A percentile compares a stretch with the other conserved stretches of the same genome.
phyloP scores from a whole-genome alignment of 2,888 invertebrate genomes.

The Myopa tessellatipennis region DNA sequence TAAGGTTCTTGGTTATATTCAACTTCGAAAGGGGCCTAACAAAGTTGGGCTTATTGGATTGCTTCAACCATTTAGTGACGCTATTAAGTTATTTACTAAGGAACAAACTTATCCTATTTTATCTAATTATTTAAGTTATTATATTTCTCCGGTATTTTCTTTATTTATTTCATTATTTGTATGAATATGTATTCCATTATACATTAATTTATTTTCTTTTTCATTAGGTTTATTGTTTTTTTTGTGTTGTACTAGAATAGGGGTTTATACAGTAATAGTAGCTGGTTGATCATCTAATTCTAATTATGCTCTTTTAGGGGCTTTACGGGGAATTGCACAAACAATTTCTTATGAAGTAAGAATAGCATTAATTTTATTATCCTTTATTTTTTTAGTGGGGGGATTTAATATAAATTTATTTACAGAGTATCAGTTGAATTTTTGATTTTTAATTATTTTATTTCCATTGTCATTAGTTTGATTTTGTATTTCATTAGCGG shows the following conservation, averaged over 20 bases:
- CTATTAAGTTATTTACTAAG: slow-evolving; percentile 79
- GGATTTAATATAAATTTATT: slow-evolving; percentile 71
- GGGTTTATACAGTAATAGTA: slow-evolving; percentile 49
- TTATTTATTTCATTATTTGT: slow-evolving; percentile 73
- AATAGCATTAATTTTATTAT: no score
- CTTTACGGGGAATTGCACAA: no score
- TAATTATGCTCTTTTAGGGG: no score
- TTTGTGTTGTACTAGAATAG: slow-evolving; percentile 74
- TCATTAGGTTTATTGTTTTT: slow-evolving; percentile 75
- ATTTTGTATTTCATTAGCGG: slow-evolving; percentile 74
- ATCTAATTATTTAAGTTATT: slow-evolving; percentile 71
- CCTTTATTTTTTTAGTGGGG: slow-evolving; percentile 61
- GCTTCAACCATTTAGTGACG: slow-evolving; percentile 79
- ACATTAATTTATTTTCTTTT: slow-evolving; percentile 71
- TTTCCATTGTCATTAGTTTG: slow-evolving; percentile 72
- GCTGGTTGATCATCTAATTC: no score
- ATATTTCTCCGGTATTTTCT: slow-evolving; percentile 67
- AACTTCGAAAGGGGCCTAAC: slow-evolving; percentile 81
- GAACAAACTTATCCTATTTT: slow-evolving; percentile 72
- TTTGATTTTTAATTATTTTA: slow-evolving; percentile 72
- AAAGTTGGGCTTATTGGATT: slow-evolving; percentile 75
- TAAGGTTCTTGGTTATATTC: slow-evolving; percentile 78
- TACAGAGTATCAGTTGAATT: slow-evolving; percentile 69
- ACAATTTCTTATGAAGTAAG: no score
- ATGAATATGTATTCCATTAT: slow-evolving; percentile 73